Percentiles rank a stretch among this genome's conserved stretches.
Conservation (phyloP, 2,888 invertebrate species). For the Drosophila prolongata region DNA sequence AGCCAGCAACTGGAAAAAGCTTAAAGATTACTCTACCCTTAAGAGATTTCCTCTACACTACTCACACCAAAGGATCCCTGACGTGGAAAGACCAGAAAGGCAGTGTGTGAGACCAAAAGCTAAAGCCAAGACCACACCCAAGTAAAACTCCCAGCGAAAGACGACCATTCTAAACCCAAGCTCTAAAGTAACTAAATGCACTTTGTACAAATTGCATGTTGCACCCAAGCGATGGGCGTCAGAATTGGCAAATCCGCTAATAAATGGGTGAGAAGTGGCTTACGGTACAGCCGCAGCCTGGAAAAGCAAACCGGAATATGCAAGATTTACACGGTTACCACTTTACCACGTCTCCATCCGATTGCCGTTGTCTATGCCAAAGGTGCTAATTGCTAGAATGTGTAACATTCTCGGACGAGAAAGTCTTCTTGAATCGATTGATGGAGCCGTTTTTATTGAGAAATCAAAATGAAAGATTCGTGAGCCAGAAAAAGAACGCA, state of each 20-base stretch:
- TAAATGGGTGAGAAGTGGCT: slow-evolving; percentile 30
- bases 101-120: slow-evolving; percentile 19
- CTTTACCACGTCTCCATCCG: slow-evolving; percentile 40
- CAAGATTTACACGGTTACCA: slow-evolving; percentile 65
- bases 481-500: slow-evolving; percentile 42
- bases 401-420: slow-evolving; percentile 59
- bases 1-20: slow-evolving; percentile 86
- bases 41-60: rapidly evolving
- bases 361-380: slow-evolving; percentile 39
- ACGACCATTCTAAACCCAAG: slow-evolving; percentile 60
- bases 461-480: slow-evolving; percentile 30
- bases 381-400: slow-evolving; percentile 72
- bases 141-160: neutral
- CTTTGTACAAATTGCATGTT: slow-evolving; percentile 21
- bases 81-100: slow-evolving; percentile 71
- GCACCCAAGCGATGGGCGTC: slow-evolving; percentile 7
- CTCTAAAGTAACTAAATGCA: slow-evolving; percentile 52
- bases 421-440: slow-evolving; percentile 20
- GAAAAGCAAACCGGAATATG: slow-evolving; percentile 61
- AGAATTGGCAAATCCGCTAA: slow-evolving; percentile 32
- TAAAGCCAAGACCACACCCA: slow-evolving; percentile 12
- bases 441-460: slow-evolving; percentile 33
- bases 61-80: slow-evolving; percentile 77
- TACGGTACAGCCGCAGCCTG: slow-evolving; percentile 1
- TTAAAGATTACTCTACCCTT: rapidly evolving